Evolutionary conservation across 2,113 vertebrate genomes (phyloP), one percentile per base, ranked within the genome.

Genomic region (Thermophis baileyi): DNA sequence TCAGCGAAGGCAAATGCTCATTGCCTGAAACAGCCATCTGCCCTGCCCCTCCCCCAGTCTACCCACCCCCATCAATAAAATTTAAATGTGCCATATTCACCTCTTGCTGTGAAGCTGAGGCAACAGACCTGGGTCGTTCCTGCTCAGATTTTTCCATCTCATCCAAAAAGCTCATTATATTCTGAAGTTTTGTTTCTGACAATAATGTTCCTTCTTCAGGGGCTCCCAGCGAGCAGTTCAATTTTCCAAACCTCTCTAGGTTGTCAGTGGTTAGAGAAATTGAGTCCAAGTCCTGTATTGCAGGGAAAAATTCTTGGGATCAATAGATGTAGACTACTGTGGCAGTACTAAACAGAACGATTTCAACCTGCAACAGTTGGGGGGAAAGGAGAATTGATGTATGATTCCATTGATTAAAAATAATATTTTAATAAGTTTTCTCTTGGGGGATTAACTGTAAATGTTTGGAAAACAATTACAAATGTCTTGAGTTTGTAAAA

Each of bases 141-240:
- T 98, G 98, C 27, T 98, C 98, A 0, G 98, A 98, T 88, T 97
- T 98, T 97, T 99, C 99, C 99, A 99, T 99, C 97, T 99, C 99
- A 1, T 99, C 98, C 96, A 99, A 96, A 94, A 99, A 99, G 91
- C 97, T 99, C 98, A 99, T 98, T 96, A 99, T 99, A 96, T 98
- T 99, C 95, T 99, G 98, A 60, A 99, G 98, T 93, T 99, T 99
- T 95, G 99, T 99, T 95, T 99, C 99, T 0, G 99, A 99, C 3
- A 99, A 98, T 92, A 99, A 96, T 0, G 98, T 97, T 30, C 98
- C 98, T 0, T 98, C 98, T 20, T 98, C 98, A 0, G 98, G 97
- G 88, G 98, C 96, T 0, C 95, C 96, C 0, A 96, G 95, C 0
- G 97, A 95, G 18, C 96, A 98, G 27, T 97, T 98, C 89, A 99